Evolutionary conservation across 2,888 invertebrate species (phyloP).

Genomic region (Dorcus parallelipipedus): DNA sequence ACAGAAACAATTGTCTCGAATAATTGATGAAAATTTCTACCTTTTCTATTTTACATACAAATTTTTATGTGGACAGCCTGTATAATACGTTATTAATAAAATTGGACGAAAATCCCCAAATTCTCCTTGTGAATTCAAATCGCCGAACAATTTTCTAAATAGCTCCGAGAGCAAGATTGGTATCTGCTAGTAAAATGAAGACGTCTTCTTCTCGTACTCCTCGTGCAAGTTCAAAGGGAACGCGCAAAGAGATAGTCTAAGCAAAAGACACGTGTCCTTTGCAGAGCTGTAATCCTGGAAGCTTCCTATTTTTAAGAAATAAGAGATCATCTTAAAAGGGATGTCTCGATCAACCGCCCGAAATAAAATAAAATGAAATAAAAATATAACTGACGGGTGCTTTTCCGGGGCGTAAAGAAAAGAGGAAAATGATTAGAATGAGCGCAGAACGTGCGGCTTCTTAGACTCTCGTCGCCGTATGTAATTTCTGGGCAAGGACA

Average conservation of each 20-base stretch:
- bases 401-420: neutral
- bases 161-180: too few relatives aligned
- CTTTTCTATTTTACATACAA: too few relatives aligned
- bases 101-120: too few relatives aligned
- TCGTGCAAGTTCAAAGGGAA: neutral
- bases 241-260: neutral
- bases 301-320: neutral
- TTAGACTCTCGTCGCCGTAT: neutral
- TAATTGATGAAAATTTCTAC: too few relatives aligned
- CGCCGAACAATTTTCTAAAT: too few relatives aligned
- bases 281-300: conserved; percentile 1
- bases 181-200: neutral
- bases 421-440: neutral
- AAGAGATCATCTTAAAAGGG: neutral
- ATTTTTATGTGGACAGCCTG: too few relatives aligned
- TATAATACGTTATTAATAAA: too few relatives aligned
- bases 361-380: neutral
- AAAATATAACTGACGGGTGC: neutral
- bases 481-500: conserved; percentile 9
- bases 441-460: neutral
- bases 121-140: too few relatives aligned
- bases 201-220: neutral
- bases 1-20: too few relatives aligned
- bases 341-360: neutral
- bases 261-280: conserved; percentile 13